Evolutionary conservation across 1,140 invertebrate genomes (phyloP).

Genomic region (Bilobella aurantiaca): DNA sequence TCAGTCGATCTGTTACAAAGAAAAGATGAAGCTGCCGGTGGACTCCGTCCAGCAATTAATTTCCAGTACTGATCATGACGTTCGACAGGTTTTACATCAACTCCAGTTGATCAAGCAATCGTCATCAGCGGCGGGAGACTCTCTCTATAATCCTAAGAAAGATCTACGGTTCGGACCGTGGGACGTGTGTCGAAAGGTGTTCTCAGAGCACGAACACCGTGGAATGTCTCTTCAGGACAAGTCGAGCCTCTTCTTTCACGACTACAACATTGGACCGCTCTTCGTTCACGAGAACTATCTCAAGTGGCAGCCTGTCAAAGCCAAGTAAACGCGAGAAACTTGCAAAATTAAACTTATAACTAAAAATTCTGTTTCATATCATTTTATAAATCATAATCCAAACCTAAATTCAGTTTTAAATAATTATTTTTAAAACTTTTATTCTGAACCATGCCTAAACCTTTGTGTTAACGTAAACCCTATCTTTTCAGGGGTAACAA

Average conservation of each 20-base stretch:
- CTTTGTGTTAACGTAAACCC: no score
- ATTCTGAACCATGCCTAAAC: no score
- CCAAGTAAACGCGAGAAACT: slow-evolving; percentile 12
- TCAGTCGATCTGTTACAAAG: slow-evolving; percentile 83
- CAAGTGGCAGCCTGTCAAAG: slow-evolving; percentile 14
- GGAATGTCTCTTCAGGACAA: slow-evolving; percentile 75
- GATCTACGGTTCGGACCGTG: slow-evolving; percentile 71
- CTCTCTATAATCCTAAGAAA: slow-evolving; percentile 51
- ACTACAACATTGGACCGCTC: slow-evolving; percentile 86
- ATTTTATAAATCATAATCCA: no score
- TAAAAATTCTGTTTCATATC: neutral
- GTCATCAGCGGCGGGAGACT: slow-evolving; percentile 40
- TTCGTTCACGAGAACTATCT: slow-evolving; percentile 98
- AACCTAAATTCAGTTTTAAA: no score
- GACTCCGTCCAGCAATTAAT: slow-evolving; percentile 75
- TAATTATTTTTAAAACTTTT: no score
- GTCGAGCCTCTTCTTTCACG: slow-evolving; percentile 87
- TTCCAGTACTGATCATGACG: slow-evolving; percentile 76
- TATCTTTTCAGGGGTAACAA: slow-evolving; percentile 36
- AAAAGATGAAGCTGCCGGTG: slow-evolving; percentile 68
- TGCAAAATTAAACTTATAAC: neutral
- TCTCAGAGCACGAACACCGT: slow-evolving; percentile 68
- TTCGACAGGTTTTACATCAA: slow-evolving; percentile 84
- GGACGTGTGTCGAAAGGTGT: slow-evolving; percentile 84
- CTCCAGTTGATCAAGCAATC: slow-evolving; percentile 63